A percentile compares a stretch with the other conserved stretches of the same genome.
Evolutionary conservation across 2,113 vertebrate genomes (phyloP).

Genomic region (Smithornis capensis): DNA sequence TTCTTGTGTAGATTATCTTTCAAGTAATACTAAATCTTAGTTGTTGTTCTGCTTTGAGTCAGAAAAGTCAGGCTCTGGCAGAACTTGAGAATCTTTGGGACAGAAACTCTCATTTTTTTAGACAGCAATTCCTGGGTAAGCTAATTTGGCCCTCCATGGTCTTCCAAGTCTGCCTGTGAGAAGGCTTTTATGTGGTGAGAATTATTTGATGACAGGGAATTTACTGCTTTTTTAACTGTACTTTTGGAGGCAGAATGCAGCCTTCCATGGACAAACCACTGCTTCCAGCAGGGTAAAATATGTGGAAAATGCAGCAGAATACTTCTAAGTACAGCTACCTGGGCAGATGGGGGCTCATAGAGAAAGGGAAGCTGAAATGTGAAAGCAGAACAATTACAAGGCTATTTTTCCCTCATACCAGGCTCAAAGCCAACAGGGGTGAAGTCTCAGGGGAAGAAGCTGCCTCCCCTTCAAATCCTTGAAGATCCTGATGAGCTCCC

Average conservation of each 20-base stretch:
- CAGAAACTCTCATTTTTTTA: not conserved
- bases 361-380: not conserved
- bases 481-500: conserved; percentile 42
- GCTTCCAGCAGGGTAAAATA: not conserved
- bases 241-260: not conserved
- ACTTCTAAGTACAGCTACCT: not conserved
- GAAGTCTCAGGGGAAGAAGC: conserved; percentile 48
- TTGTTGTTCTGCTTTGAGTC: not conserved
- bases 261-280: not conserved
- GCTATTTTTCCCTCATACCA: conserved; percentile 24
- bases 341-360: not conserved
- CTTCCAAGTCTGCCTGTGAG: not conserved
- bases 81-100: not conserved
- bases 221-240: not conserved
- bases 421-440: conserved; percentile 49
- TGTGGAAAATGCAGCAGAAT: not conserved
- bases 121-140: not conserved
- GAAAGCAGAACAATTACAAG: not conserved
- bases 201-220: not conserved
- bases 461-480: not conserved
- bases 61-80: not conserved
- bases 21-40: not conserved
- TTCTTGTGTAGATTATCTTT: not conserved
- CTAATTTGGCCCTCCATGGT: not conserved
- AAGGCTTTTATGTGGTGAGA: not conserved